These are phyloP conservation scores for Otolemur garnettii DNA, from an alignment of 2,113 vertebrate genomes.

Conservation along the genomic window DNA sequence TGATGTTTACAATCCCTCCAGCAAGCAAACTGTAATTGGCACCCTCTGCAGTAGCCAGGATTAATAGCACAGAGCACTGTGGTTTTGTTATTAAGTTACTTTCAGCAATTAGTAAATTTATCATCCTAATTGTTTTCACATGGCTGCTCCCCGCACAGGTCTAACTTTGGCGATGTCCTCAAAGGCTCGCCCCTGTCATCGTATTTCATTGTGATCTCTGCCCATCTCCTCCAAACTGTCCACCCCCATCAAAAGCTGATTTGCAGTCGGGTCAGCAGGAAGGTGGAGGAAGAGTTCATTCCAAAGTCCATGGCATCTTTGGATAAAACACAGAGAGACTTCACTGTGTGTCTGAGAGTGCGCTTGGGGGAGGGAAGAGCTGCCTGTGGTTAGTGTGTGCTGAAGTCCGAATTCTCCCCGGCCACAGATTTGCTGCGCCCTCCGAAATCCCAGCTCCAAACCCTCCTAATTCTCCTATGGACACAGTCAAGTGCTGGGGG, in stretches of 20 bases:
- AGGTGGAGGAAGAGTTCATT: conserved; percentile 41
- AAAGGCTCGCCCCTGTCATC: background rate
- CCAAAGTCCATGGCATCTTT: background rate
- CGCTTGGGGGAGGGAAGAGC: accelerated
- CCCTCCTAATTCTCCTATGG: background rate
- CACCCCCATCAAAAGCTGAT: conserved; percentile 45
- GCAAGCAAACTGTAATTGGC: background rate
- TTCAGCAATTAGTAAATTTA: conserved; percentile 77
- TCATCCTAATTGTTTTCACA: conserved; percentile 70
- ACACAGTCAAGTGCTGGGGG: no score
- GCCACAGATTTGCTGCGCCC: background rate
- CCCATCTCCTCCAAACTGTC: conserved; percentile 47
- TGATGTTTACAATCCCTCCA: background rate
- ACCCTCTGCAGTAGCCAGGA: background rate
- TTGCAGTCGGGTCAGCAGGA: conserved; percentile 37
- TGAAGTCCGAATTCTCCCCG: background rate
- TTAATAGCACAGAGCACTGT: conserved; percentile 24
- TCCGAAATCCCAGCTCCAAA: background rate
- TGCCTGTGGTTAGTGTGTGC: no score
- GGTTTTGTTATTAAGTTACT: conserved; percentile 74
- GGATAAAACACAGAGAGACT: background rate
- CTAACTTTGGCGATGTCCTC: background rate
- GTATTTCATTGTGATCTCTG: conserved; percentile 43
- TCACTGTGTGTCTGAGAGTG: background rate
- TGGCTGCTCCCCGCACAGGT: background rate